Base-by-base conservation (phyloP, 2,888 invertebrate genomes). In the Acronicta aceris region DNA sequence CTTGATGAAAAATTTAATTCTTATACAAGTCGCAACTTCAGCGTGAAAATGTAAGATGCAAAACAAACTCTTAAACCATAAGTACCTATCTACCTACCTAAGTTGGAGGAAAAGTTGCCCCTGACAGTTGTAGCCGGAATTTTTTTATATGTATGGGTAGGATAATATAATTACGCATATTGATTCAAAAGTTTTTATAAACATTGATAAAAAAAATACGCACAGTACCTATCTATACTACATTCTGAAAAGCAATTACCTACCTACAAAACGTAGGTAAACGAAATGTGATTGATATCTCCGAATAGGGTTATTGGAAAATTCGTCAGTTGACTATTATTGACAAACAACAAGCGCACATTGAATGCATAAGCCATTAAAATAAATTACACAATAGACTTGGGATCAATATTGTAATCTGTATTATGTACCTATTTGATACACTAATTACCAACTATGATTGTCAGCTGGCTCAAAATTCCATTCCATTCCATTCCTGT, bases 1-100 rank as follows among this genome's bases (percentile, higher is more conserved):
- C 30, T 60, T 60, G 25, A 73, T 58, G 46, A 72, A 66, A 60
- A 61, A 45, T 42, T 13, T 43, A 13, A 12, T 38, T 46, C 16
- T 36, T 40, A 41, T 13, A 33, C 30, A 21, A 38, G 27, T 33
- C 7, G 46, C 21, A 33, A 42, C 13, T 58, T 47, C 0, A 9
- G 48, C 9, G 16, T 10, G 25, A 33, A 46, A 49, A 42, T 64
- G 40, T 48, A 13, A 56, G 55, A 27, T 36, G 13, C 7, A 36
- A 41, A 15, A 45, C 33, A 40, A 62, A 38, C 55, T 50, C 13
- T 38, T 40, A 15, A 21, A 42, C 33, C 16, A 40, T 8, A 30
- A 25, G n/a, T 40, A 43, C 13, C 2, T 21, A 21, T 21, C 15
- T 1, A 30, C 8, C 2, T 21, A 21, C 4, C 15, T 1, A 30